phyloP scores from a whole-genome alignment of 2,113 vertebrate genomes.

The Colinus virginianus region DNA sequence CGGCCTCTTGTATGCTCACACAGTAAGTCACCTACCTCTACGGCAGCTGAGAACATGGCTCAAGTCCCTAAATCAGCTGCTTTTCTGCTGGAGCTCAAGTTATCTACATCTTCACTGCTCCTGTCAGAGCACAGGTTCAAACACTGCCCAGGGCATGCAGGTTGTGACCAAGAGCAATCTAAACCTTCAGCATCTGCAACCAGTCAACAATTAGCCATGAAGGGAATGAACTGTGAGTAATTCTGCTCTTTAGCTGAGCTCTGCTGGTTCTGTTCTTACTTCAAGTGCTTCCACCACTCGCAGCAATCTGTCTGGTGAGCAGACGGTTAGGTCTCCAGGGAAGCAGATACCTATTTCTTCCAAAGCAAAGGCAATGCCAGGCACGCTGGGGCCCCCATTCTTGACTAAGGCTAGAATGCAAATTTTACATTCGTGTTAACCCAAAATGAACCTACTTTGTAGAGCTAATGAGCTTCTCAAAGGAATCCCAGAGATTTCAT shows the following conservation, averaged over 20 bases:
- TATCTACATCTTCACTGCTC: fast-evolving
- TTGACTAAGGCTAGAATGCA: background rate
- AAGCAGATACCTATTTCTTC: background rate
- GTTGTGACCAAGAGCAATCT: background rate
- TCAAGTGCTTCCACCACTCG: background rate
- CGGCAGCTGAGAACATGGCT: background rate
- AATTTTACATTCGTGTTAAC: background rate
- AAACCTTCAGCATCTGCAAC: background rate
- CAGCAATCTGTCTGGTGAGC: background rate
- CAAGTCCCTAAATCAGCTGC: background rate
- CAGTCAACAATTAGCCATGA: background rate
- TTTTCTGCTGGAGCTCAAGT: background rate
- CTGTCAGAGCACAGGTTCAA: background rate
- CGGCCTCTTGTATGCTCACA: background rate
- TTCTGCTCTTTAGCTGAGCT: background rate
- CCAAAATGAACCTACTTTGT: background rate
- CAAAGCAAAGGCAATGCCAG: background rate
- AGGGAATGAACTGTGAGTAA: background rate
- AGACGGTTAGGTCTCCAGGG: background rate
- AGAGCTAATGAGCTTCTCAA: background rate
- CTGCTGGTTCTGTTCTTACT: background rate
- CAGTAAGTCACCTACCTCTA: background rate
- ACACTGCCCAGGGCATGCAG: background rate
- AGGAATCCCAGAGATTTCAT: background rate
- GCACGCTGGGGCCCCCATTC: background rate